Evolutionary conservation across 2,888 invertebrate genomes (phyloP), one percentile per base, ranked within the genome.

Genomic region (Perizoma affinitatum): DNA sequence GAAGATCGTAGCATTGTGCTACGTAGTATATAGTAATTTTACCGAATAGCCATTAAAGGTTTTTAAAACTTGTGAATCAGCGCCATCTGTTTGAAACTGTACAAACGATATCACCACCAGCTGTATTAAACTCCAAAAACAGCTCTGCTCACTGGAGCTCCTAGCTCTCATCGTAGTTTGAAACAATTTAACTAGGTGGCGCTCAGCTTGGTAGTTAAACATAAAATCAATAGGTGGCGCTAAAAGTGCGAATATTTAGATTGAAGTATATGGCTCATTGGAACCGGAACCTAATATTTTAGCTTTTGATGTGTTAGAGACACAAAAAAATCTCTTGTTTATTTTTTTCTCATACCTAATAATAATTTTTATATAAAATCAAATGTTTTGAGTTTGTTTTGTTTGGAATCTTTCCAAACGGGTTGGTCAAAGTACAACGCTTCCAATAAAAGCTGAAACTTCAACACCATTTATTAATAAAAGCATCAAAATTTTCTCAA

Each of bases 401-500:
- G 48, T 61, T 65, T 70, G 70, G 70, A 68, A 53, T 38, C 41
- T 55, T 40, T 65, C 70, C 70, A 70, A 70, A 52, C 40, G 38
- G 59, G 50, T 50, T 60, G 51, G 66, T 60, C 57, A 48, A 55
- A 67, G 43, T 44, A 47, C 54, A 46, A 53, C 48, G 58, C 59
- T 56, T 49, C n/a, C n/a, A n/a, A 63, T 59, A 62, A 55, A 57
- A 50, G 49, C 43, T n/a, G 61, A 65, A 67, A 68, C 63, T 70
- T 61, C 63, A 44, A 54, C 66, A 66, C 54, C 64, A 58, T 64
- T 71, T 65, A 68, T 66, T 66, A 61, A 70, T 58, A 62, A 45
- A 57, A 52, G 52, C 62, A 49, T 58, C 56, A 56, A 60, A 41
- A 60, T 58, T 66, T 63, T 42, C 45, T 11, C 40, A 47, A 63